Evolutionary conservation across 1,140 invertebrate species (phyloP).

Genomic region (Sinonovacula constricta): DNA sequence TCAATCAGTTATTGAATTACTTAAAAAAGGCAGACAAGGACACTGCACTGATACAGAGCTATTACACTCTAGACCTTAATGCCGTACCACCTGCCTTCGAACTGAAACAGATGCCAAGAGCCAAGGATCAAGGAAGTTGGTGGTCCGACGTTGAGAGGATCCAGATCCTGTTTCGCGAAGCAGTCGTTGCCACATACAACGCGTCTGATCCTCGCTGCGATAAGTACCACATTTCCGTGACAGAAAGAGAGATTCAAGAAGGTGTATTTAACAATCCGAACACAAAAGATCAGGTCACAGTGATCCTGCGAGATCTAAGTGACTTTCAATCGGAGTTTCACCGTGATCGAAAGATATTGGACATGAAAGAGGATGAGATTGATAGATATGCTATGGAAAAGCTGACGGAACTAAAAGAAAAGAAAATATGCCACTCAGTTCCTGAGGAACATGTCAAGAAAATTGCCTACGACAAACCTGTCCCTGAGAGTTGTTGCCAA

Average conservation of each 20-base stretch:
- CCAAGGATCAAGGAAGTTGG: constrained; percentile 10
- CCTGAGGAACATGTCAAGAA: not conserved
- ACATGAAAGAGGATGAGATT: constrained; percentile 6
- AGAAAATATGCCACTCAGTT: not conserved
- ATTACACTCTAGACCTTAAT: constrained; percentile 30
- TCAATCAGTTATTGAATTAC: constrained; percentile 8
- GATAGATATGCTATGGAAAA: constrained; percentile 27
- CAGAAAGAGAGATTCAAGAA: constrained; percentile 44
- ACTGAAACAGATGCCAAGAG: constrained; percentile 31
- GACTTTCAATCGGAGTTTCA: constrained; percentile 30
- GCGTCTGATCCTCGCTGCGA: constrained; percentile 4
- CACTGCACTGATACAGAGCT: constrained; percentile 12
- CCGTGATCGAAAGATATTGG: constrained; percentile 26
- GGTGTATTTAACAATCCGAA: constrained; percentile 30
- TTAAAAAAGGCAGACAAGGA: constrained; percentile 29
- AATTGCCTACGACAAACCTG: constrained; percentile 12
- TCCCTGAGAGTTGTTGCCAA: not conserved
- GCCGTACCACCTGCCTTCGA: constrained; percentile 32
- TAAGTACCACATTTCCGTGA: constrained; percentile 39
- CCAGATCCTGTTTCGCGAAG: constrained; percentile 20
- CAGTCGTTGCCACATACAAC: constrained; percentile 16
- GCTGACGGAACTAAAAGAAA: constrained; percentile 12
- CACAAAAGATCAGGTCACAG: not conserved
- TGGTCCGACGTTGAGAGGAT: constrained; percentile 27
- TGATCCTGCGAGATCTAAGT: constrained; percentile 25